Evolutionary conservation across 2,888 invertebrate species (phyloP).

Genomic region (Nudaria mundana): DNA sequence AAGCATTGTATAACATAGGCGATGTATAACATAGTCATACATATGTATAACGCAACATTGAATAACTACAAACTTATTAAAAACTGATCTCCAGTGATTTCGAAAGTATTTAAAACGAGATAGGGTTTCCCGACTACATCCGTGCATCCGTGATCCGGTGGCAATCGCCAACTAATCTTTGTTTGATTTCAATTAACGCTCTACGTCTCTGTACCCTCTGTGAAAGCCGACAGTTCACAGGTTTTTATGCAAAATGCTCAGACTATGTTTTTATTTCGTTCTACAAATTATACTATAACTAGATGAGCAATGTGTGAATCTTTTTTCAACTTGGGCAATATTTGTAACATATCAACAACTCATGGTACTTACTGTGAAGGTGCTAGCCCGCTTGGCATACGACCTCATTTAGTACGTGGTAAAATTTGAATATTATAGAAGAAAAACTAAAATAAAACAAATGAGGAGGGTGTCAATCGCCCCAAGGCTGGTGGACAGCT

Average conservation of each 20-base stretch:
- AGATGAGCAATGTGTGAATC: no score
- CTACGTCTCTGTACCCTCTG: slow-evolving; percentile 30
- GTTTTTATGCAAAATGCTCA: background rate
- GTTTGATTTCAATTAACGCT: slow-evolving; percentile 73
- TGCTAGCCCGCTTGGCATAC: no score
- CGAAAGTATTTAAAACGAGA: slow-evolving; percentile 42
- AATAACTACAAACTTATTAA: slow-evolving; percentile 12
- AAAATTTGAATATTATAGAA: no score
- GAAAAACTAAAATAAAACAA: no score
- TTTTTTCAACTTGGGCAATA: no score
- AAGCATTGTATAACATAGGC: background rate
- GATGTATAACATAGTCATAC: no score
- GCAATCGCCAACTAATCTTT: slow-evolving; percentile 65
- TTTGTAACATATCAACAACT: no score
- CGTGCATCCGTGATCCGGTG: slow-evolving; percentile 48
- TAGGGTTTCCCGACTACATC: slow-evolving; percentile 39
- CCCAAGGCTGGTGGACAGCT: no score
- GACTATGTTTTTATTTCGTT: background rate
- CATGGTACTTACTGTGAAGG: no score
- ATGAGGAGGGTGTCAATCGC: no score
- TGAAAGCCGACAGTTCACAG: slow-evolving; percentile 14
- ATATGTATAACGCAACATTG: background rate
- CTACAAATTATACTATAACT: background rate
- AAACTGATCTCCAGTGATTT: slow-evolving; percentile 23
- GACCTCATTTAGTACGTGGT: no score